phyloP scores from a whole-genome alignment of 2,888 invertebrate genomes.

The Caenorhabditis macrosperma region DNA sequence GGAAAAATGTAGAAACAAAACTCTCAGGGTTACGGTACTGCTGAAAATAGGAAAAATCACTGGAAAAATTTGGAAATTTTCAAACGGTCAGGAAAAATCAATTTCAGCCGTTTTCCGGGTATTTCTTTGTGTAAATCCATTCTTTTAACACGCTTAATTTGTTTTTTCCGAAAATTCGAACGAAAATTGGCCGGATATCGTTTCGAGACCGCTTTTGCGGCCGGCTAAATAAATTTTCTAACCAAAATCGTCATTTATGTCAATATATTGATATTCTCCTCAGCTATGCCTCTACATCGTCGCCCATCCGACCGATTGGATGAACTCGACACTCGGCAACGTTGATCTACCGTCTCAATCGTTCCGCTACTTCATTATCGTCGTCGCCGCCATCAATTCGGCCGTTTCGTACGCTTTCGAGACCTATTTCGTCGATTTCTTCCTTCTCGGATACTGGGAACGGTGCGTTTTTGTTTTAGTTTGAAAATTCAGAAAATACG shows the following conservation, averaged over 20 bases:
- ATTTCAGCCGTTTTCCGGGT: no score
- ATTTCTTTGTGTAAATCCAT: no score
- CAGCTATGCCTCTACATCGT: constrained; percentile 48
- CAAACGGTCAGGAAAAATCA: no score
- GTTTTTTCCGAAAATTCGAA: no score
- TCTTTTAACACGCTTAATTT: no score
- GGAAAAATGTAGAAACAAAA: no score
- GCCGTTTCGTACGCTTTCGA: constrained; percentile 69
- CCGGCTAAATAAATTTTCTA: no score
- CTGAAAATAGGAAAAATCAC: no score
- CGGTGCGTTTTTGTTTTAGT: constrained; percentile 56
- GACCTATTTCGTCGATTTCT: constrained; percentile 69
- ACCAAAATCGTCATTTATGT: neutral
- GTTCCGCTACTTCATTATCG: constrained; percentile 48
- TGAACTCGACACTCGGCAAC: constrained; percentile 30
- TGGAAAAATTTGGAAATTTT: no score
- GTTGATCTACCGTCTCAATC: constrained; percentile 22
- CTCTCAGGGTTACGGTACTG: no score
- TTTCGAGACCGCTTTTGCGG: no score
- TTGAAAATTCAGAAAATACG: neutral
- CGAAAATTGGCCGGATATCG: no score
- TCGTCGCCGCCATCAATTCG: constrained; percentile 25
- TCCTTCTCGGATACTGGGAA: constrained; percentile 73
- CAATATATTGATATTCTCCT: constrained; percentile 8
- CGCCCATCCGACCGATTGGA: constrained; percentile 20